Conservation (phyloP, 2,888 invertebrate species). For the Galerucella pusilla region DNA sequence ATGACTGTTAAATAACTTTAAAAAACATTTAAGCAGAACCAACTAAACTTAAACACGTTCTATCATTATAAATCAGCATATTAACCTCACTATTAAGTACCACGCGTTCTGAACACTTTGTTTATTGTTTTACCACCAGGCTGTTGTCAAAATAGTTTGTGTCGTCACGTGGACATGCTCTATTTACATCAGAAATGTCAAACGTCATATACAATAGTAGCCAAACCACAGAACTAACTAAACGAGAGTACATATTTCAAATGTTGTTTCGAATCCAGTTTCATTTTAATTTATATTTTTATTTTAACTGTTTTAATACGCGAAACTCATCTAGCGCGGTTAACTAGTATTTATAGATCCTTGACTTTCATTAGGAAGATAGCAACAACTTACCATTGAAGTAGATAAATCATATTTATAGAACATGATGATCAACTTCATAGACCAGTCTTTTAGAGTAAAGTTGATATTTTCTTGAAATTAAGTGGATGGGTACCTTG, state of each 20-base stretch:
- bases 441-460: neutral
- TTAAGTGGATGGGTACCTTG: too few relatives aligned
- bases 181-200: too few relatives aligned
- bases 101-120: too few relatives aligned
- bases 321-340: neutral
- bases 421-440: slow-evolving; percentile 19
- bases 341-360: slow-evolving; percentile 7
- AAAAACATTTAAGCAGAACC: too few relatives aligned
- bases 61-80: too few relatives aligned
- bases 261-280: neutral
- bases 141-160: too few relatives aligned
- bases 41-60: too few relatives aligned
- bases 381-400: neutral
- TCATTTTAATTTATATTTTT: neutral
- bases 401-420: slow-evolving; percentile 19
- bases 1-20: too few relatives aligned
- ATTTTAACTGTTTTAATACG: neutral
- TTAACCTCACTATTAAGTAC: too few relatives aligned
- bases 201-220: too few relatives aligned
- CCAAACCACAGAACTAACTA: neutral
- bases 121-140: too few relatives aligned
- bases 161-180: too few relatives aligned
- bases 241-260: neutral
- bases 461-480: neutral
- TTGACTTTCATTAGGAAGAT: slow-evolving; percentile 7